Evolutionary conservation across 2,113 vertebrate species (phyloP).

Genomic region (Cariama cristata): DNA sequence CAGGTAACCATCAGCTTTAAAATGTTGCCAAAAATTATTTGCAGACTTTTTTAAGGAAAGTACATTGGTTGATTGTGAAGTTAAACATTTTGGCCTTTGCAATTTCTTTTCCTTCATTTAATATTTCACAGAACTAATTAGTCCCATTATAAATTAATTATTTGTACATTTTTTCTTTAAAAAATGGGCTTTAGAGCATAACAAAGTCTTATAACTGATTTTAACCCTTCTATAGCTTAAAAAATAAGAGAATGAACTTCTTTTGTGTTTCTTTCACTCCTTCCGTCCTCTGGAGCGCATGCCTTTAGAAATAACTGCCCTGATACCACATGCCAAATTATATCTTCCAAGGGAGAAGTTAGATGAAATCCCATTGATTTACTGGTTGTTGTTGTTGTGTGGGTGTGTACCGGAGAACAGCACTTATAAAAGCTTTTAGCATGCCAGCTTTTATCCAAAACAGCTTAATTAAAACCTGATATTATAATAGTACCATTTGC

Average conservation of each 20-base stretch:
- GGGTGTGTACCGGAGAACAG: neutral
- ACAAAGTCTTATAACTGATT: neutral
- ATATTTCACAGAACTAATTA: slow-evolving; percentile 21
- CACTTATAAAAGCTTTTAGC: slow-evolving; percentile 27
- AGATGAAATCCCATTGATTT: slow-evolving; percentile 1
- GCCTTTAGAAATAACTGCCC: slow-evolving; percentile 34
- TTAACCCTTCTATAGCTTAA: slow-evolving; percentile 2
- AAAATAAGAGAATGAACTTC: neutral
- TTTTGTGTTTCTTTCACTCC: neutral
- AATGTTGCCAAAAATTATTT: slow-evolving; percentile 64
- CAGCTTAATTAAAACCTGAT: slow-evolving; percentile 52
- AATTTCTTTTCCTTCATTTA: slow-evolving; percentile 42
- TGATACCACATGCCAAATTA: neutral
- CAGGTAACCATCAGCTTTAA: slow-evolving; percentile 58
- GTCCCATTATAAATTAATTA: slow-evolving; percentile 5
- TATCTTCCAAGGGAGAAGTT: neutral
- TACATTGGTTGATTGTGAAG: slow-evolving; percentile 2
- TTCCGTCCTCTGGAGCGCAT: neutral
- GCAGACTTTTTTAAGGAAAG: slow-evolving; percentile 51
- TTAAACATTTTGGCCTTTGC: slow-evolving; percentile 17
- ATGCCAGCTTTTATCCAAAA: slow-evolving; percentile 14
- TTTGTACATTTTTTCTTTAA: neutral
- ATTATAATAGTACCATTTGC: slow-evolving; percentile 7
- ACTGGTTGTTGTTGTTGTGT: neutral
- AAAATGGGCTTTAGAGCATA: neutral